Percentiles rank a stretch among this genome's conserved stretches.
Conservation (phyloP, 2,888 invertebrate genomes). For the Drosophila recens region DNA sequence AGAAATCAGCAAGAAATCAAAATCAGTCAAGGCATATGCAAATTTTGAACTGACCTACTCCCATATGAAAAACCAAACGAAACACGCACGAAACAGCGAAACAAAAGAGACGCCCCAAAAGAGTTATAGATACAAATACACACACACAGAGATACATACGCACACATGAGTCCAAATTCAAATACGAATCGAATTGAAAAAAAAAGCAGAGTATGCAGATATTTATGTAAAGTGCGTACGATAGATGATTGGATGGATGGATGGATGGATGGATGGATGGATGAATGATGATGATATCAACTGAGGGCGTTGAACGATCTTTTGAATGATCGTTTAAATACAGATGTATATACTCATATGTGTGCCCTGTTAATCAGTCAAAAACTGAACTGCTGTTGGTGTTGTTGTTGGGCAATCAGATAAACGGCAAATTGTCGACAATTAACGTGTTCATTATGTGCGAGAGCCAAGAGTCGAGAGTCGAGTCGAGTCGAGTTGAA, state of each 20-base stretch:
- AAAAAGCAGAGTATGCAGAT: constrained; percentile 38
- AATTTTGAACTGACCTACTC: constrained; percentile 83
- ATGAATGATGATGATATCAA: constrained; percentile 36
- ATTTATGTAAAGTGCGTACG: constrained; percentile 70
- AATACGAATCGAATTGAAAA: constrained; percentile 31
- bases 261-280: not conserved
- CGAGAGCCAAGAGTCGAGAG: not conserved
- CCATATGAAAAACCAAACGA: constrained; percentile 77
- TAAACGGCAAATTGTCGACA: constrained; percentile 66
- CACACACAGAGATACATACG: not conserved
- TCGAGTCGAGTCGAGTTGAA: not conserved
- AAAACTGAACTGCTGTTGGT: constrained; percentile 11
- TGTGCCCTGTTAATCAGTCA: constrained; percentile 57
- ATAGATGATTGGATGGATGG: constrained; percentile 10
- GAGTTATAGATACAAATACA: constrained; percentile 30
- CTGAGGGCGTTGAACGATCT: constrained; percentile 74
- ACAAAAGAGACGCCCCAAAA: constrained; percentile 42
- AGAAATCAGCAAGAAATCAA: constrained; percentile 73
- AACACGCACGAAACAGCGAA: constrained; percentile 41
- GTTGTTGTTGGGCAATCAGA: constrained; percentile 37
- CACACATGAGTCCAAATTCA: constrained; percentile 28
- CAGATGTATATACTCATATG: not conserved
- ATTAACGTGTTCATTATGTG: constrained; percentile 68
- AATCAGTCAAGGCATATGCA: constrained; percentile 75
- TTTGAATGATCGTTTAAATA: constrained; percentile 39